These are phyloP conservation scores for Neopipo cinnamomea DNA, from an alignment of 2,113 vertebrate species.

Conservation along the genomic window DNA sequence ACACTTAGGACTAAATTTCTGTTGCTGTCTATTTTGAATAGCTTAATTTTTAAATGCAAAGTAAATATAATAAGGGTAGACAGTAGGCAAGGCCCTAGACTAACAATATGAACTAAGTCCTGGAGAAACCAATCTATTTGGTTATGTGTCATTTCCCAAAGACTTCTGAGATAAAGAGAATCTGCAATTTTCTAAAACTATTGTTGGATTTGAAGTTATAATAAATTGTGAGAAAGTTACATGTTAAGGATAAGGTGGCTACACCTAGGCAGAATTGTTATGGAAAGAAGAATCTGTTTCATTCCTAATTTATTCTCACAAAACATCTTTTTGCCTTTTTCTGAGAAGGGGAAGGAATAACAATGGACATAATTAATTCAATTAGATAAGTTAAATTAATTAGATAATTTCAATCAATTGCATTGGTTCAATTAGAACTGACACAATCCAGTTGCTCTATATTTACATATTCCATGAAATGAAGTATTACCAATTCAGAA, in stretches of 20 bases:
- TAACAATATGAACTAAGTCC: neutral
- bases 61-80: neutral
- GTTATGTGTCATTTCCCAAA: slow-evolving; percentile 3
- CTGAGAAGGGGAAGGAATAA: neutral
- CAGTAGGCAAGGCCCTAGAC: neutral
- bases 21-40: neutral
- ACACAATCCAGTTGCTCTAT: neutral
- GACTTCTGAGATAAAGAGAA: neutral
- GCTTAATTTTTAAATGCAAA: slow-evolving; percentile 25
- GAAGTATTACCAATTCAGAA: neutral
- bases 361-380: neutral
- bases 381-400: neutral
- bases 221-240: neutral
- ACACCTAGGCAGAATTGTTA: neutral
- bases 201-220: neutral
- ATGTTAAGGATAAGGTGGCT: neutral
- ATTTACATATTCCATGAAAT: neutral
- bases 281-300: neutral
- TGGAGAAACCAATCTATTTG: neutral
- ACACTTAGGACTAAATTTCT: neutral
- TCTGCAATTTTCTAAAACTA: neutral
- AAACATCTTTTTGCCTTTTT: neutral
- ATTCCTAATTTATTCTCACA: neutral
- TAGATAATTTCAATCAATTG: neutral
- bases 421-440: slow-evolving; percentile 19